Evolutionary conservation across 2,113 vertebrate species (phyloP).

Genomic region (Mola mola): DNA sequence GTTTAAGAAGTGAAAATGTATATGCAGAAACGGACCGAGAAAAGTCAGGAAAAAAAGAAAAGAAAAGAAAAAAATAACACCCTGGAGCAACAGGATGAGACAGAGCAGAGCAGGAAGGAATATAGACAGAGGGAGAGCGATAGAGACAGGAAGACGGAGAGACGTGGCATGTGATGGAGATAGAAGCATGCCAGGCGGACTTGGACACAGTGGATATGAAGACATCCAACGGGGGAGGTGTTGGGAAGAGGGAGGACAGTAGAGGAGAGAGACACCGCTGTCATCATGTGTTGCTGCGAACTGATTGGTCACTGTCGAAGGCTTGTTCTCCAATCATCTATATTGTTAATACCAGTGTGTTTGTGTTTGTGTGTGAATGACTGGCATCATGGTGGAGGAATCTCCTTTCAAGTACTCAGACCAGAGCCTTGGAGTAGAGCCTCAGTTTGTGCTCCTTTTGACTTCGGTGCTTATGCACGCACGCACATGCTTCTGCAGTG

Average conservation of each 20-base stretch:
- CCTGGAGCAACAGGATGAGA: slow-evolving; percentile 40
- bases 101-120: slow-evolving; percentile 12
- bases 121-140: slow-evolving; percentile 5
- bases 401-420: slow-evolving; percentile 41
- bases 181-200: slow-evolving; percentile 36
- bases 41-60: not conserved
- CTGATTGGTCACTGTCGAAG: slow-evolving; percentile 43
- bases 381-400: slow-evolving; percentile 58
- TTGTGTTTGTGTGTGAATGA: slow-evolving; percentile 15
- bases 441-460: slow-evolving; percentile 41
- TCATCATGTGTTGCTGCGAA: slow-evolving; percentile 14
- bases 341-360: slow-evolving; percentile 12
- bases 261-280: slow-evolving; percentile 16
- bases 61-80: slow-evolving; percentile 7
- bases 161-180: slow-evolving; percentile 34
- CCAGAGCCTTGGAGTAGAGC: slow-evolving; percentile 24
- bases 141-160: slow-evolving; percentile 19
- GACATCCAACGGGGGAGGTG: slow-evolving; percentile 36
- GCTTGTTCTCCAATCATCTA: slow-evolving; percentile 37
- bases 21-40: slow-evolving; percentile 10
- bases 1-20: not conserved
- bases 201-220: slow-evolving; percentile 37
- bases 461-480: slow-evolving; percentile 31
- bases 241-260: slow-evolving; percentile 11
- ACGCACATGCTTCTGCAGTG: slow-evolving; percentile 31